phyloP scores from a whole-genome alignment of 2,797 vertebrate genomes.

The Pempheris klunzingeri region DNA sequence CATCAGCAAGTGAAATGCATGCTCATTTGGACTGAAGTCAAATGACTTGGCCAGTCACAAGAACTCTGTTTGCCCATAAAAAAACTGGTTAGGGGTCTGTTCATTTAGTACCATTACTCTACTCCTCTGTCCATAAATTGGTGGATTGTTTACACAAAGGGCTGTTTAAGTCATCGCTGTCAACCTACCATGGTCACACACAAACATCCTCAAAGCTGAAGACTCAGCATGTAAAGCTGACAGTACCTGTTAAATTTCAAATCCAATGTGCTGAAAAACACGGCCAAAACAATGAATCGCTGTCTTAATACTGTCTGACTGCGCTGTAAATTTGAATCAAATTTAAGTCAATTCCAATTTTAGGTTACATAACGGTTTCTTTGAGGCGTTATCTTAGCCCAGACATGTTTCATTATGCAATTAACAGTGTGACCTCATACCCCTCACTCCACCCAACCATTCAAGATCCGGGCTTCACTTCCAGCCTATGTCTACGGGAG shows the following conservation, averaged over 20 bases:
- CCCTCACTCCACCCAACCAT: conserved; percentile 60
- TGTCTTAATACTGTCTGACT: neutral
- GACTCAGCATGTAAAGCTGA: conserved; percentile 16
- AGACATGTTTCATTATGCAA: conserved; percentile 76
- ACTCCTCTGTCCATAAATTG: conserved; percentile 14
- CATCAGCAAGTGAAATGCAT: conserved; percentile 36
- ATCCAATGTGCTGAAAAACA: neutral
- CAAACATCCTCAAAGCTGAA: conserved; percentile 17
- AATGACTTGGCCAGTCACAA: conserved; percentile 38
- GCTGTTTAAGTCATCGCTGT: neutral
- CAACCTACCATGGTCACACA: conserved; percentile 3
- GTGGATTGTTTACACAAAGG: conserved; percentile 40
- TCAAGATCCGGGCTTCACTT: conserved; percentile 64
- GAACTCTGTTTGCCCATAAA: conserved; percentile 22
- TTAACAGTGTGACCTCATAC: conserved; percentile 71
- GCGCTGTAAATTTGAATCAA: conserved; percentile 7
- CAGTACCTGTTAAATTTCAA: conserved; percentile 6
- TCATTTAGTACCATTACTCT: conserved; percentile 27
- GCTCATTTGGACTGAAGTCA: conserved; percentile 42
- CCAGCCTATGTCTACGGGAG: conserved; percentile 67
- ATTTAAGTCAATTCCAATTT: conserved; percentile 42
- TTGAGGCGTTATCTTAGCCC: conserved; percentile 68
- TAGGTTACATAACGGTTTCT: conserved; percentile 59
- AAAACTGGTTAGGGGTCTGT: conserved; percentile 1
- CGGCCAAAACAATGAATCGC: conserved; percentile 8